Evolutionary conservation across 2,888 invertebrate genomes (phyloP).

Genomic region (Tribolium freemani): DNA sequence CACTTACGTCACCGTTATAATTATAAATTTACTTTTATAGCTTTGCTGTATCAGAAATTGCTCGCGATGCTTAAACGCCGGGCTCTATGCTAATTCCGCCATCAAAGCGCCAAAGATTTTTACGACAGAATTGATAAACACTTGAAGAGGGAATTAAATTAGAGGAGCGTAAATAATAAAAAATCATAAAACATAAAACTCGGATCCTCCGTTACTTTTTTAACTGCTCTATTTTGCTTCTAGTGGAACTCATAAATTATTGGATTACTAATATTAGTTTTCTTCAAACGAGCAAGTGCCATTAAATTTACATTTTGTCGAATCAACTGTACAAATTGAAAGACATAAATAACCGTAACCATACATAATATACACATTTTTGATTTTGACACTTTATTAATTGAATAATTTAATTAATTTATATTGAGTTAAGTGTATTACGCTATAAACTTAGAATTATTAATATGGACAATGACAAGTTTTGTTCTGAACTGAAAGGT

Average conservation of each 20-base stretch:
- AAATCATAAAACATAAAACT: not conserved
- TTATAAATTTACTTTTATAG: slow-evolving; percentile 62
- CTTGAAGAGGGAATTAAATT: not conserved
- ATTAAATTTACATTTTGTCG: too few species aligned
- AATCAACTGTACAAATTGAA: too few species aligned
- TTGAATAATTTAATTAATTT: too few species aligned
- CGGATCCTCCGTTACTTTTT: not conserved
- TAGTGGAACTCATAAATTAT: not conserved
- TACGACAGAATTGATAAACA: slow-evolving; percentile 17
- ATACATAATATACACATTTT: too few species aligned
- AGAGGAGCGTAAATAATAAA: not conserved
- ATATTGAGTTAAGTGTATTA: too few species aligned
- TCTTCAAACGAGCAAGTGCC: too few species aligned
- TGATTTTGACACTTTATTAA: too few species aligned
- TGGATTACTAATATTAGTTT: not conserved
- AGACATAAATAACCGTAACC: too few species aligned
- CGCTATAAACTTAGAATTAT: too few species aligned
- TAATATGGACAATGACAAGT: too few species aligned
- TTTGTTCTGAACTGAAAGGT: too few species aligned
- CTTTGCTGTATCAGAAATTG: slow-evolving; percentile 58
- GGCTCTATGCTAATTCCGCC: slow-evolving; percentile 54
- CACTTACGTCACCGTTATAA: slow-evolving; percentile 61
- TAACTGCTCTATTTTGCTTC: not conserved
- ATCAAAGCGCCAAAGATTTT: slow-evolving; percentile 12
- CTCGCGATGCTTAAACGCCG: slow-evolving; percentile 45